These are phyloP conservation scores for Ichneumoninae sp. DNA, from an alignment of 2,888 invertebrate genomes.

Conservation along the genomic window DNA sequence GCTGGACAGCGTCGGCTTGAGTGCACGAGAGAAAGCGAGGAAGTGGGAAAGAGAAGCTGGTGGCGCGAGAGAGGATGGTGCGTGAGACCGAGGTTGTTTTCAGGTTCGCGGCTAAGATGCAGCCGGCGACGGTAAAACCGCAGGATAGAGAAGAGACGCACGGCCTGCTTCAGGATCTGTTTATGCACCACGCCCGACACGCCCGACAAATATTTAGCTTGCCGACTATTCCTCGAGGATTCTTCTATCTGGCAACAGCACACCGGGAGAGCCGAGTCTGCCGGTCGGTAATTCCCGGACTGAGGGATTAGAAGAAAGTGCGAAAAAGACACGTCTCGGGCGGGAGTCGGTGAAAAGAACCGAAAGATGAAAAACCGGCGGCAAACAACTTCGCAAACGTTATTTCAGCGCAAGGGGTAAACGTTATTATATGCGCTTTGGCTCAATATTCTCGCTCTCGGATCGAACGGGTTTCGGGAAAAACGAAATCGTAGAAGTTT, in stretches of 20 bases:
- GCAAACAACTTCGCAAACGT: conserved; percentile 61
- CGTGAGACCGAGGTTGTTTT: conserved; percentile 38
- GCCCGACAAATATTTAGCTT: conserved; percentile 83
- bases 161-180: conserved; percentile 77
- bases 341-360: conserved; percentile 50
- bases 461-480: not conserved
- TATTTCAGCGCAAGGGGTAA: conserved; percentile 51
- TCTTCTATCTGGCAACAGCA: conserved; percentile 70
- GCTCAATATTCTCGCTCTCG: conserved; percentile 1
- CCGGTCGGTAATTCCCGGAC: conserved; percentile 77
- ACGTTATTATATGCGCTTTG: conserved; percentile 8
- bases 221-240: conserved; percentile 62
- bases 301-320: conserved; percentile 78
- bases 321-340: conserved; percentile 67
- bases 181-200: conserved; percentile 82
- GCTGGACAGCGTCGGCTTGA: not conserved
- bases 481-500: not conserved
- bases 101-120: conserved; percentile 34
- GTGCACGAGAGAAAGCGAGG: not conserved
- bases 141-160: conserved; percentile 28
- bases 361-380: conserved; percentile 42
- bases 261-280: conserved; percentile 65
- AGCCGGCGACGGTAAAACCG: conserved; percentile 35
- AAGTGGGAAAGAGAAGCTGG: not conserved
- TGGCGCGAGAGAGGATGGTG: conserved; percentile 7